Percentiles rank a stretch among this genome's conserved stretches.
Conservation (phyloP, 2,113 vertebrate species). For the Neopipo cinnamomea region DNA sequence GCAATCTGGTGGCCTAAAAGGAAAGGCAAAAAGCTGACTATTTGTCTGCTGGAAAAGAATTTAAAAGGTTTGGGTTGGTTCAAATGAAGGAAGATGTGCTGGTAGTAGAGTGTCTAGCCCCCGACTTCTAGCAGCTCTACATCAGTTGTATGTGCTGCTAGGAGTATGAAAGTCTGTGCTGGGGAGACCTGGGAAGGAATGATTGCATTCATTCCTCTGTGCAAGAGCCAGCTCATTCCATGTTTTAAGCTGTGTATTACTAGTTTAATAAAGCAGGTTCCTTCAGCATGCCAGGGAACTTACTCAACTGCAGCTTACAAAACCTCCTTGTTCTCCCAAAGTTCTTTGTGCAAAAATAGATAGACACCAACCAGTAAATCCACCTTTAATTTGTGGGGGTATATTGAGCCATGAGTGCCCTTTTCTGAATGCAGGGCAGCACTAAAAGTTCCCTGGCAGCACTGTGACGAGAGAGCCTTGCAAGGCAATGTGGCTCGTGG, state of each 20-base stretch:
- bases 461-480: neutral
- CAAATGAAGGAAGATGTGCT: neutral
- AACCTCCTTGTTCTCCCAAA: conserved; percentile 27
- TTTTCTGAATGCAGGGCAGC: conserved; percentile 2
- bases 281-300: conserved; percentile 31
- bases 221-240: neutral
- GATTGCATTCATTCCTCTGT: neutral
- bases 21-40: neutral
- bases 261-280: conserved; percentile 41
- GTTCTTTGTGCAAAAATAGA: conserved; percentile 58
- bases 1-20: neutral
- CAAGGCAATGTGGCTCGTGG: neutral
- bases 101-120: neutral
- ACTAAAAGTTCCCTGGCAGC: neutral
- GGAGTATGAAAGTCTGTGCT: neutral
- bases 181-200: neutral
- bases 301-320: conserved; percentile 32
- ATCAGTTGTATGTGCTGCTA: neutral
- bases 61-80: neutral
- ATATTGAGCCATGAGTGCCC: neutral
- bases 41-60: neutral
- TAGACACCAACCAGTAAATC: conserved; percentile 41
- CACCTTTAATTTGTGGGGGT: conserved; percentile 43
- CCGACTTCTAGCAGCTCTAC: neutral
- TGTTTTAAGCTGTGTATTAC: conserved; percentile 51